phyloP scores from a whole-genome alignment of 1,140 invertebrate genomes.

The Bombus balteatus region DNA sequence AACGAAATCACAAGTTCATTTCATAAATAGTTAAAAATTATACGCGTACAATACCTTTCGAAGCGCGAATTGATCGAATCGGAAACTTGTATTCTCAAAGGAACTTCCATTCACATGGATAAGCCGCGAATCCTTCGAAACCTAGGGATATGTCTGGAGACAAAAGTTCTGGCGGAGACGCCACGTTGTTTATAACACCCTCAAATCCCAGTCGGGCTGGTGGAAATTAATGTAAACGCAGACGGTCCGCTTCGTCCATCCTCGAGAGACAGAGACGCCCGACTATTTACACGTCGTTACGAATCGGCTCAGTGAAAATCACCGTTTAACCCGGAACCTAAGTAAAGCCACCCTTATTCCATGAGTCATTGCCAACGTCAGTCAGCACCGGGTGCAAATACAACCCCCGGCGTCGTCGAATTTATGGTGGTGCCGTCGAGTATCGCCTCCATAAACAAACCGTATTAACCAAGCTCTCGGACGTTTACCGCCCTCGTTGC shows the following conservation, averaged over 20 bases:
- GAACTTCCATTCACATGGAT: background rate
- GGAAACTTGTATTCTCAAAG: background rate
- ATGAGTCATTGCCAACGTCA: conserved; percentile 38
- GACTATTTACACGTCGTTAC: conserved; percentile 39
- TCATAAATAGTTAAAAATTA: no score
- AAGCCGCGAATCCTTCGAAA: background rate
- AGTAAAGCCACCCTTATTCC: conserved; percentile 37
- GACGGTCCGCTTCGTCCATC: background rate
- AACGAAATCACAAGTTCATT: no score
- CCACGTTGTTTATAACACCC: conserved; percentile 29
- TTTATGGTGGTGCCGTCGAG: conserved; percentile 33
- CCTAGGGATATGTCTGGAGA: background rate
- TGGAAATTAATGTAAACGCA: conserved; percentile 45
- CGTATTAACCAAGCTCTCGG: conserved; percentile 66
- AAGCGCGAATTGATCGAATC: background rate
- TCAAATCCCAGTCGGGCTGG: background rate
- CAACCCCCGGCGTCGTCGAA: conserved; percentile 21
- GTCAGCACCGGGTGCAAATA: conserved; percentile 21
- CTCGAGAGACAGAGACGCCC: background rate
- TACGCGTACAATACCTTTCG: no score
- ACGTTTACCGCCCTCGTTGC: conserved; percentile 69
- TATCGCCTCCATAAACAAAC: conserved; percentile 72
- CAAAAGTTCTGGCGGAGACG: background rate
- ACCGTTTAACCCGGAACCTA: conserved; percentile 47
- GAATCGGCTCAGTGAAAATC: conserved; percentile 49